phyloP scores from a whole-genome alignment of 2,797 vertebrate species.

The Octomys mimax region DNA sequence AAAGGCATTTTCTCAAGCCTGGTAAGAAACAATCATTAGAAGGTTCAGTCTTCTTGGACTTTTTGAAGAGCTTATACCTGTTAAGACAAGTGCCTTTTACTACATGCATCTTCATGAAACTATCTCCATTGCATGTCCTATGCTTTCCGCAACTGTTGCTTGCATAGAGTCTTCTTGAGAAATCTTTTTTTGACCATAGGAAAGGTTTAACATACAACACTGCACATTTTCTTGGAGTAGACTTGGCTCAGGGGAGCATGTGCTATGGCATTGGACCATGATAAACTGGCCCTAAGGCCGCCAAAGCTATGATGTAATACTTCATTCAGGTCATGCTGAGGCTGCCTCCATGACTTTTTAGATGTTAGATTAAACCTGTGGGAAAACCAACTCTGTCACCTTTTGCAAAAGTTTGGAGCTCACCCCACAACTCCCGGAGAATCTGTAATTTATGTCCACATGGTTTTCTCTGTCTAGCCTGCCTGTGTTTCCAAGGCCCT shows the following conservation, averaged over 20 bases:
- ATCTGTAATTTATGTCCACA: neutral
- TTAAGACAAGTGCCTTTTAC: neutral
- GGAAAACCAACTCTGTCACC: neutral
- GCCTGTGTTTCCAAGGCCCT: neutral
- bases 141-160: neutral
- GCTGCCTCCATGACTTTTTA: neutral
- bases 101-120: neutral
- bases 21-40: neutral
- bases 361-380: neutral
- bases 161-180: neutral
- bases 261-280: neutral
- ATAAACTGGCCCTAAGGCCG: neutral
- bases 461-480: neutral
- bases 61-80: neutral
- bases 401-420: neutral
- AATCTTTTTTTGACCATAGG: slow-evolving; percentile 8
- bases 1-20: slow-evolving; percentile 6
- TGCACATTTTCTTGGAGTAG: slow-evolving; percentile 14
- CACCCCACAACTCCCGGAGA: neutral
- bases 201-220: neutral
- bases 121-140: neutral
- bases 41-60: neutral
- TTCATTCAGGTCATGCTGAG: neutral
- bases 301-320: neutral
- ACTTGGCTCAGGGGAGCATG: neutral